Conservation (phyloP, 2,113 vertebrate genomes). For the Orientallactaga bullata region DNA sequence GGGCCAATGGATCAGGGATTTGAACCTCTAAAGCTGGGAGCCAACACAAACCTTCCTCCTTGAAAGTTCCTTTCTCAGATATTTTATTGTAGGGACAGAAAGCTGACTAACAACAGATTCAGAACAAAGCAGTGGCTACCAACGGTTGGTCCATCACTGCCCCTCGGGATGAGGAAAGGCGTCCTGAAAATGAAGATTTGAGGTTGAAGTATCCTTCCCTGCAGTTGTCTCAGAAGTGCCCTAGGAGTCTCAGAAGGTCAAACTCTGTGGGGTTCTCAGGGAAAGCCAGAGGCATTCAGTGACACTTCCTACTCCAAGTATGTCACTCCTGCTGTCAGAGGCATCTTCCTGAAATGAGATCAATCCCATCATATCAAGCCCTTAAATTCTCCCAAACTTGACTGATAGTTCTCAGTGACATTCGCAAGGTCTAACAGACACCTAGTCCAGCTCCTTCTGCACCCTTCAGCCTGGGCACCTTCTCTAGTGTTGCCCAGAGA, state of each 20-base stretch:
- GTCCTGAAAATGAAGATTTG: not conserved
- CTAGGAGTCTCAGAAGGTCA: not conserved
- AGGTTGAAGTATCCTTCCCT: not conserved
- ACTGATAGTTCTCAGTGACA: not conserved
- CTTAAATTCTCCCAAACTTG: not conserved
- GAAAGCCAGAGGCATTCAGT: not conserved
- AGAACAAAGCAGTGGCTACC: not conserved
- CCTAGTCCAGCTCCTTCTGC: rapidly evolving
- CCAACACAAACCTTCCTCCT: not conserved
- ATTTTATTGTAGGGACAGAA: not conserved
- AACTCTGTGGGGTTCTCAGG: rapidly evolving
- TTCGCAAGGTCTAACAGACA: not conserved
- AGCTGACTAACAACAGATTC: not conserved
- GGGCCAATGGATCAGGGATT: not conserved
- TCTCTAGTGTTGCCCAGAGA: not conserved
- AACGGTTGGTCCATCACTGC: not conserved
- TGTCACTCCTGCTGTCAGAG: not conserved
- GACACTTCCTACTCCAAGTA: rapidly evolving
- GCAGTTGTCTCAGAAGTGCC: not conserved
- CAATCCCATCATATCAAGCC: not conserved
- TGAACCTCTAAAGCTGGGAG: not conserved
- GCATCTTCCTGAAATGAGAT: not conserved
- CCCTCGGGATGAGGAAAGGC: not conserved
- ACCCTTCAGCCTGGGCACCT: rapidly evolving
- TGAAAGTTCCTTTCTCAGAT: not conserved